These are phyloP conservation scores for Helobdella robusta DNA, from an alignment of 2,888 invertebrate genomes.

Conservation along the genomic window DNA sequence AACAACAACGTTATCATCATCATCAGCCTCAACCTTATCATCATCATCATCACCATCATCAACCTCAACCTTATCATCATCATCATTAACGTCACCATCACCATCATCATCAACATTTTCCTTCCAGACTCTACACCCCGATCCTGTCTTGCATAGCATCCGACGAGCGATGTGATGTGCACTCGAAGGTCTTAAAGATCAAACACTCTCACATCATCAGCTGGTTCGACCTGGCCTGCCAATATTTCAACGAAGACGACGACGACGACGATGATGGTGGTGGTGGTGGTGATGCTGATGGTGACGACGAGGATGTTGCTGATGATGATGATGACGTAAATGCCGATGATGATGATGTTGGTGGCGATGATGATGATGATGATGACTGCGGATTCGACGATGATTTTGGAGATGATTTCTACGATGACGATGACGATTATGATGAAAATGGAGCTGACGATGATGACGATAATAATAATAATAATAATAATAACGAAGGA, in stretches of 20 bases:
- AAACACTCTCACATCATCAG: background rate
- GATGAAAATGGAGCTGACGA: background rate
- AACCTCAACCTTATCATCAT: conserved; percentile 4
- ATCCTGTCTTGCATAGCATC: background rate
- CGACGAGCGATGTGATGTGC: conserved; percentile 3
- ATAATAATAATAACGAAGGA: background rate
- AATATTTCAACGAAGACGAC: background rate
- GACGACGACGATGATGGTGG: background rate
- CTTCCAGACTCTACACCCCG: too few species aligned
- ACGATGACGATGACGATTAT: background rate
- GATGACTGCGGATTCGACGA: background rate
- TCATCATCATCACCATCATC: conserved; percentile 5
- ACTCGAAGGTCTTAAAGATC: conserved; percentile 5
- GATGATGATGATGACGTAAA: conserved; percentile 3
- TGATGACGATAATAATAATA: background rate
- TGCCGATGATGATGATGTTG: background rate
- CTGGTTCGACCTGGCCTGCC: background rate
- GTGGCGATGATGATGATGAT: conserved; percentile 4
- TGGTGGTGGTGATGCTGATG: background rate
- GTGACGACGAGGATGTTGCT: background rate
- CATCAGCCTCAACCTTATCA: conserved; percentile 19
- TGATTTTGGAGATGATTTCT: background rate
- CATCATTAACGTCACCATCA: background rate
- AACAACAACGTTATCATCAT: conserved; percentile 25
- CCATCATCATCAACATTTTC: background rate